Base-by-base conservation (phyloP, 2,113 vertebrate genomes). In the Stegastes partitus region DNA sequence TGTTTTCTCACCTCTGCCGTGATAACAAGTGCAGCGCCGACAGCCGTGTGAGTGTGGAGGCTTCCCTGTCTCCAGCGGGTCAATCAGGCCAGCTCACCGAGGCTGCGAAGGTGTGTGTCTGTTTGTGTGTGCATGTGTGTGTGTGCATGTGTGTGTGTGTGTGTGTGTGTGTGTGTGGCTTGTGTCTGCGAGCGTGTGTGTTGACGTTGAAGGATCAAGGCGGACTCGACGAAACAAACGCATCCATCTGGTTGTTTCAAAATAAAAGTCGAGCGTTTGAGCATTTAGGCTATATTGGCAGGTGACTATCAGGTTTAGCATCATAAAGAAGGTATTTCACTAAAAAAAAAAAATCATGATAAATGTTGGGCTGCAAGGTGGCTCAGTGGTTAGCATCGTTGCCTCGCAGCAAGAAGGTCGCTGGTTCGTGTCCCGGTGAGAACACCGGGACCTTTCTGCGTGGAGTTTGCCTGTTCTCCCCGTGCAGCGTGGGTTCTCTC, bases 1-100 rank as follows among this genome's bases (percentile, higher is more conserved):
- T 34, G n/a, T 68, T 56, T 55, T 23, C 89, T 93, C 79, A 93
- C 91, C 91, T 90, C n/a, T 77, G 71, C 34, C 50, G 74, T 82
- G 75, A 75, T 61, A 70, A 81, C 85, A 89, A 89, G 91, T 85
- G 88, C 83, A 75, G 19, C 9, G 74, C 67, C 62, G 73, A 77
- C 77, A 26, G 77, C 3, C 56, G 15, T 14, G 61, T 16, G 63
- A 37, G 55, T 37, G 81, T 28, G 14, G 56, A 78, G 21, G n/a
- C 56, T 71, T 63, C 49, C 42, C 59, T 22, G 77, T 58, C 65
- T 77, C 65, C 23, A 4, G 71, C 16, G 3, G 3, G 68, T 19
- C 3, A 68, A 55, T 76, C 69, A 69, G 63, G 19, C 22, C 74
- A 59, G 58, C 67, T 49, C 64, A 77, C 67, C 68, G 54, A 10